Evolutionary conservation across 2,888 invertebrate genomes (phyloP).

Genomic region (Dasypogon diadema): DNA sequence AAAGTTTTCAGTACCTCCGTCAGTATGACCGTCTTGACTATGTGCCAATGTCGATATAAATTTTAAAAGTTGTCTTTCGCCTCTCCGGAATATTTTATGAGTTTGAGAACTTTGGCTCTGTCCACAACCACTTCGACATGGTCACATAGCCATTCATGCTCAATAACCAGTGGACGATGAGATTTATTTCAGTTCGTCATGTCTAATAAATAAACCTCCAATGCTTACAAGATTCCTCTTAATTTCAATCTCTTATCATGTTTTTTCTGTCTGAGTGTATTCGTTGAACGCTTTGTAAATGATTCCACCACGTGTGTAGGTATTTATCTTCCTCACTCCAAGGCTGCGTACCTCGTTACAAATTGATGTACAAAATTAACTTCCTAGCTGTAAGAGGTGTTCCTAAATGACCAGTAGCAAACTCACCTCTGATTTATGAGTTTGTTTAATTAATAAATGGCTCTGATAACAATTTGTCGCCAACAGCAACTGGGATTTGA

Average conservation of each 20-base stretch:
- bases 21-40: not conserved
- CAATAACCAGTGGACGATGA: not conserved
- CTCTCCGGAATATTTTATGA: constrained; percentile 3
- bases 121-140: not conserved
- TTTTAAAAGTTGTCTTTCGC: constrained; percentile 8
- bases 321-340: not conserved
- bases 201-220: constrained; percentile 1
- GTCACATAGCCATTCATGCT: not conserved
- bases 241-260: not conserved
- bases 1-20: not conserved
- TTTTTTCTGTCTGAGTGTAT: not conserved
- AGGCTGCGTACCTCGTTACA: not conserved
- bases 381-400: not conserved
- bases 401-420: constrained; percentile 2
- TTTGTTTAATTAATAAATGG: not conserved
- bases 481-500: not conserved
- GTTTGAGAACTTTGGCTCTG: constrained; percentile 10
- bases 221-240: constrained; percentile 4
- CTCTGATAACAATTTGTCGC: constrained; percentile 2
- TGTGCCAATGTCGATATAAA: not conserved
- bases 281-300: not conserved
- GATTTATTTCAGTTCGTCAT: constrained; percentile 8
- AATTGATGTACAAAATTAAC: not conserved
- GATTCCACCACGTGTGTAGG: not conserved
- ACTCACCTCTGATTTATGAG: constrained; percentile 3